Base-by-base conservation (phyloP, 2,113 vertebrate genomes). In the Erpornis zantholeuca region DNA sequence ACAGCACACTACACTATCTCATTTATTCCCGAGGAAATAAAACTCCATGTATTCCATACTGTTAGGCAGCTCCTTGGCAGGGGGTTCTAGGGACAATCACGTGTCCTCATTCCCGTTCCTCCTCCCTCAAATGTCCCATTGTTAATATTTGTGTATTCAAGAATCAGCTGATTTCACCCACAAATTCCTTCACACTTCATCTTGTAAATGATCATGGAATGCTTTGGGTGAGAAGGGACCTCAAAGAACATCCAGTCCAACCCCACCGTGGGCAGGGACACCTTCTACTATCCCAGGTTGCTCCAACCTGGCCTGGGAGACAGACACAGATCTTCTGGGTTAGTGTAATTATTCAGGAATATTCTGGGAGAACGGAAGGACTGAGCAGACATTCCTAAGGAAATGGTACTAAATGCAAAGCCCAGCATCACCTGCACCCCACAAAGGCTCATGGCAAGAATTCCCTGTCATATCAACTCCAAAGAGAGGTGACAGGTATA, bases 381-480 rank as follows among this genome's bases (percentile, higher is more conserved):
- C 44, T 10, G 31, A 33, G 45, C 75, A 66, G 68, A 15, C 8
- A 6, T 1, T 6, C 5, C 0, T 12, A 9, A 50, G 56, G 68
- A 25, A 31, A 21, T 17, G 4, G 35, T 6, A 16, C 31, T 33
- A 10, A 10, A 11, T 3, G 33, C 49, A 17, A 45, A 57, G 38
- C 7, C 31, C 40, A 49, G 65, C 38, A 50, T 9, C 36, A 7
- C 38, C 31, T 3, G 16, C 16, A 9, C 7, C 4, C 31, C n/a
- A 33, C 24, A 36, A 38, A 21, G 0, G 8, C 29, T n/a, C 53
- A 9, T 0, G 9, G 28, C 36, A 12, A 40, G 35, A 27, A 28
- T 6, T 72, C 12, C 33, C 19, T 8, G 44, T 36, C 28, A 2
- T 0, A 1, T 3, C 3, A 24, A 8, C 3, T 3, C 60, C 25